phyloP scores from a whole-genome alignment of 2,888 invertebrate genomes.

The Didymodactylos carnosus region DNA sequence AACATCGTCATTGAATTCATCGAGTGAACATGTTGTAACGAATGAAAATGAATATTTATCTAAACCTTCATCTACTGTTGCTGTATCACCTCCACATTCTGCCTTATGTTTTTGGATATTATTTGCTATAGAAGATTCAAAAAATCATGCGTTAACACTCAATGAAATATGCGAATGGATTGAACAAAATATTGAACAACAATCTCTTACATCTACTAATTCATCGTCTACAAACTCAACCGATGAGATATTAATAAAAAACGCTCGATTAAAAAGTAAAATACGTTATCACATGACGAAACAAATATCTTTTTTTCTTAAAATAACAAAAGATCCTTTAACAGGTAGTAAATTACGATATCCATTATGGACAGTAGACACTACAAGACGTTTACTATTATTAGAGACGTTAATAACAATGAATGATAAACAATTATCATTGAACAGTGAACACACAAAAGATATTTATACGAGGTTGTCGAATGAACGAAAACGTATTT shows the following conservation, averaged over 20 bases:
- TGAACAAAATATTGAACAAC: not conserved
- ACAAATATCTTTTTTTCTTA: not conserved
- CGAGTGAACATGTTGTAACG: not conserved
- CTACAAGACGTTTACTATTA: not conserved
- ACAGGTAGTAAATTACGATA: not conserved
- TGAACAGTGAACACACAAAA: not conserved
- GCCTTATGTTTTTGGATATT: not conserved
- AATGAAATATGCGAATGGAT: not conserved
- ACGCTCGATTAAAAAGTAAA: not conserved
- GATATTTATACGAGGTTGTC: not conserved
- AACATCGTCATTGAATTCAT: not conserved
- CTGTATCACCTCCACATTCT: not conserved
- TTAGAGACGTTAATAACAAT: not conserved
- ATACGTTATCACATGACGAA: not conserved
- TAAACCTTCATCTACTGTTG: not conserved
- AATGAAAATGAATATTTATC: too few species aligned
- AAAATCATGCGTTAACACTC: not conserved
- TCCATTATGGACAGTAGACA: not conserved
- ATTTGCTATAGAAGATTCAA: not conserved
- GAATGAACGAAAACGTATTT: not conserved
- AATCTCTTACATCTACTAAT: not conserved
- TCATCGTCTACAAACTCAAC: not conserved
- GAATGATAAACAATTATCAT: not conserved
- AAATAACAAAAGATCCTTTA: not conserved
- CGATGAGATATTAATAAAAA: not conserved